Base-by-base conservation (phyloP, 2,797 vertebrate genomes). In the Parauchenoglanis punctatus region DNA sequence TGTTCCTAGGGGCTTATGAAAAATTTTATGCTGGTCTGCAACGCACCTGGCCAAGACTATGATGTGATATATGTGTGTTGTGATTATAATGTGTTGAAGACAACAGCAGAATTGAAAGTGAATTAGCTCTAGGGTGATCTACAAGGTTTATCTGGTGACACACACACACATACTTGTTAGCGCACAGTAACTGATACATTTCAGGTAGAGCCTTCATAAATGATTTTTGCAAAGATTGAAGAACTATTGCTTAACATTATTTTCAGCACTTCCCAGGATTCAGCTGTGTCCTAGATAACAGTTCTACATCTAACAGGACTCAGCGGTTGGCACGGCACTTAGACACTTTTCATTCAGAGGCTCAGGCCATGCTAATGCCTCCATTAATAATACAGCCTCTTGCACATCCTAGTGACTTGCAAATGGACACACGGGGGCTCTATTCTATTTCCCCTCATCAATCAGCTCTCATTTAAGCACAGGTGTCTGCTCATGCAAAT, bases 401-500 rank as follows among this genome's bases (percentile, higher is more conserved):
- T 84, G 86, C 90, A 83, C 85, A 87, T 87, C 63, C 87, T 94
- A 92, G 91, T 94, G 93, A 95, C 94, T 95, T 95, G 94, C 93
- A 94, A 95, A 95, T 94, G 54, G 94, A 93, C 92, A 91, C 28
- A 89, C 92, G 91, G 91, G 92, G 89, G 89, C 89, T 90, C 81
- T 84, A 63, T 89, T 85, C 91, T 89, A 93, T 93, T 94, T 95
- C 94, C 92, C 91, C 91, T 93, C 93, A 94, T 95, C 94, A 94
- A 89, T 94, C 93, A 92, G 82, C 61, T 85, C 88, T 70, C 91
- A 94, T 95, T 95, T 94, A 95, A 93, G 92, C 93, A 91, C 94
- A 93, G 94, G 92, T 96, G 94, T 94, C 93, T 94, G 91, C 93
- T 93, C 91, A 95, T 95, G 93, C 93, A 94, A 91, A 94, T 94